Evolutionary conservation across 2,888 invertebrate species (phyloP).

Genomic region (Caenorhabditis macrosperma): DNA sequence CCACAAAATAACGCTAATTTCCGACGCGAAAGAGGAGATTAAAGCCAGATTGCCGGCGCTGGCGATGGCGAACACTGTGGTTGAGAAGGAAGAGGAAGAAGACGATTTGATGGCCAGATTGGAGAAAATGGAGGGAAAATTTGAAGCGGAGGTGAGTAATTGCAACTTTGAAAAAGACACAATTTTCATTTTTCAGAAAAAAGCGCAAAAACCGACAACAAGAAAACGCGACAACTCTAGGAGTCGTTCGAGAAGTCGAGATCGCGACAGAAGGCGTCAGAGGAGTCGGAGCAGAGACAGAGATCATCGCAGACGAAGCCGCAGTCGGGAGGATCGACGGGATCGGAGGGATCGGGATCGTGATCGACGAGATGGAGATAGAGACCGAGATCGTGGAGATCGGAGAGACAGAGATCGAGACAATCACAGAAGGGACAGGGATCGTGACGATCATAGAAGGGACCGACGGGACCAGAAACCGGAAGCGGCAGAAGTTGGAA

Average conservation of each 20-base stretch:
- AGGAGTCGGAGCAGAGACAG: conserved; percentile 48
- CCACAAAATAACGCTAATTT: conserved; percentile 75
- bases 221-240: conserved; percentile 17
- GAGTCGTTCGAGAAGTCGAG: conserved; percentile 55
- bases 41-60: conserved; percentile 80
- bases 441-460: neutral
- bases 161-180: neutral
- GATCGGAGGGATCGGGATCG: conserved; percentile 20
- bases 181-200: conserved; percentile 16
- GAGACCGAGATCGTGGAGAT: conserved; percentile 19
- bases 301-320: conserved; percentile 35
- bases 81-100: conserved; percentile 61
- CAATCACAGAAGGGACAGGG: conserved; percentile 13
- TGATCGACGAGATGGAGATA: conserved; percentile 10
- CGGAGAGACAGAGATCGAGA: conserved; percentile 14
- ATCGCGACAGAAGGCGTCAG: conserved; percentile 12
- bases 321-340: conserved; percentile 31
- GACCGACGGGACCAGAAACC: conserved; percentile 1
- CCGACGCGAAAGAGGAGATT: conserved; percentile 78
- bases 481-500: conserved; percentile 82
- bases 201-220: conserved; percentile 4
- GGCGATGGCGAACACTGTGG: conserved; percentile 82
- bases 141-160: conserved; percentile 65
- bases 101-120: conserved; percentile 81
- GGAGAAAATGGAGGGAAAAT: conserved; percentile 80